These are phyloP conservation scores for Regulus satrapa DNA, from an alignment of 2,113 vertebrate genomes.

Conservation along the genomic window DNA sequence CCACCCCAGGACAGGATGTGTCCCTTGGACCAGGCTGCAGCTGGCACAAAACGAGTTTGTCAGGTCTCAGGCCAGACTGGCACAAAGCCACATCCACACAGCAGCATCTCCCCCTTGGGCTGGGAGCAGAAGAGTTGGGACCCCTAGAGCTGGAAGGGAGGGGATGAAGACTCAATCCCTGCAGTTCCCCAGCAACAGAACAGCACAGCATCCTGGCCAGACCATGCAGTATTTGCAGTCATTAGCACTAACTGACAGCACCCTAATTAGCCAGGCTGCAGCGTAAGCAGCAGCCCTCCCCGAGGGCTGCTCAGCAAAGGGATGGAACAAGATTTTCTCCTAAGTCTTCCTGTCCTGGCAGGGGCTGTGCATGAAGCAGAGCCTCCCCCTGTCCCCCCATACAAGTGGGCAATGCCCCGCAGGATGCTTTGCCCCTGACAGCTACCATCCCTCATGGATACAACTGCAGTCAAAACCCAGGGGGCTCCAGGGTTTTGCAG, in stretches of 20 bases:
- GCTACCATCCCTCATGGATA: not conserved
- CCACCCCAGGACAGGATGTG: fast-evolving
- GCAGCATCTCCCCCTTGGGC: not conserved
- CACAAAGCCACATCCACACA: not conserved
- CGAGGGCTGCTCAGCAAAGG: not conserved
- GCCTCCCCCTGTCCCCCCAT: not conserved
- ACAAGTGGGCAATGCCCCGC: fast-evolving
- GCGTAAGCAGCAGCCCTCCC: fast-evolving
- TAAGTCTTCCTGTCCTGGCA: not conserved
- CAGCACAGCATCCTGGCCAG: not conserved
- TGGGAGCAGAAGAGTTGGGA: not conserved
- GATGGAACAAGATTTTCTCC: not conserved
- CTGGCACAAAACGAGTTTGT: not conserved
- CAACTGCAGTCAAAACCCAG: not conserved
- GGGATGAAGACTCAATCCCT: fast-evolving
- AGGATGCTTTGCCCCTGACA: not conserved
- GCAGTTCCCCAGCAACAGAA: not conserved
- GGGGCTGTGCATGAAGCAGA: not conserved
- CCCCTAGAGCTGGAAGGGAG: not conserved
- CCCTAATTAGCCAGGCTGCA: not conserved
- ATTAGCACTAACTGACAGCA: not conserved
- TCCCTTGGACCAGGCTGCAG: not conserved
- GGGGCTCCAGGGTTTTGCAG: not conserved
- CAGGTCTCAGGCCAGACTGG: not conserved
- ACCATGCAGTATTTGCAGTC: not conserved